Conservation (phyloP, 2,888 invertebrate genomes). For the Formica aserva region DNA sequence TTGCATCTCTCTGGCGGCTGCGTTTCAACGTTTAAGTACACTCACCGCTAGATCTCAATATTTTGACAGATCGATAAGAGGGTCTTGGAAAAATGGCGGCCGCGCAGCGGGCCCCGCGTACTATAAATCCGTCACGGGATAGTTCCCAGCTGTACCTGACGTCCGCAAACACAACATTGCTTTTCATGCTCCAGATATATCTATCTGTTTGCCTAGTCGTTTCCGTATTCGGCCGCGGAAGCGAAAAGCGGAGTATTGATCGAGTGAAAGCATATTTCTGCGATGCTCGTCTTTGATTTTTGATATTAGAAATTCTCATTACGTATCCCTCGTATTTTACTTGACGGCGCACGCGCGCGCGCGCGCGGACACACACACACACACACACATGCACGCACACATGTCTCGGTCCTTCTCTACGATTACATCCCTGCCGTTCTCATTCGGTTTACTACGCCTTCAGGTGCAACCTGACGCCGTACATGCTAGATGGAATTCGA, state of each 20-base stretch:
- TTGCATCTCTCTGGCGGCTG: background rate
- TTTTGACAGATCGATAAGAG: constrained; percentile 47
- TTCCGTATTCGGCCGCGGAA: background rate
- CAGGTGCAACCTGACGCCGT: constrained; percentile 56
- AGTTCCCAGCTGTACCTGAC: constrained; percentile 50
- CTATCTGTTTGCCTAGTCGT: background rate
- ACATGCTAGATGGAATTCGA: constrained; percentile 56
- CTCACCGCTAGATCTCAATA: constrained; percentile 34
- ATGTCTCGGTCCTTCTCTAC: constrained; percentile 28
- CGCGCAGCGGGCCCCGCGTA: constrained; percentile 25
- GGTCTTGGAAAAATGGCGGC: constrained; percentile 30
- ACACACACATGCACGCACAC: background rate
- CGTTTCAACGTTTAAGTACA: constrained; percentile 1
- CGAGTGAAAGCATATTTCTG: constrained; percentile 24
- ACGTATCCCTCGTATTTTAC: constrained; percentile 49
- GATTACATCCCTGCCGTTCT: constrained; percentile 47
- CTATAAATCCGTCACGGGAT: constrained; percentile 52
- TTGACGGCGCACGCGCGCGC: constrained; percentile 22
- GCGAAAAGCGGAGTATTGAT: constrained; percentile 35
- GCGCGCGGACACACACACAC: too few species aligned
- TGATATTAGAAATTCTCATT: constrained; percentile 53
- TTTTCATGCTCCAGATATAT: constrained; percentile 36
- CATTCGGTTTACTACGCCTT: constrained; percentile 55
- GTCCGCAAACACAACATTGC: constrained; percentile 53
- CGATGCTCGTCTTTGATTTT: constrained; percentile 44